Evolutionary conservation across 1,140 invertebrate species (phyloP).

Genomic region (Ostrea denselamellosa): DNA sequence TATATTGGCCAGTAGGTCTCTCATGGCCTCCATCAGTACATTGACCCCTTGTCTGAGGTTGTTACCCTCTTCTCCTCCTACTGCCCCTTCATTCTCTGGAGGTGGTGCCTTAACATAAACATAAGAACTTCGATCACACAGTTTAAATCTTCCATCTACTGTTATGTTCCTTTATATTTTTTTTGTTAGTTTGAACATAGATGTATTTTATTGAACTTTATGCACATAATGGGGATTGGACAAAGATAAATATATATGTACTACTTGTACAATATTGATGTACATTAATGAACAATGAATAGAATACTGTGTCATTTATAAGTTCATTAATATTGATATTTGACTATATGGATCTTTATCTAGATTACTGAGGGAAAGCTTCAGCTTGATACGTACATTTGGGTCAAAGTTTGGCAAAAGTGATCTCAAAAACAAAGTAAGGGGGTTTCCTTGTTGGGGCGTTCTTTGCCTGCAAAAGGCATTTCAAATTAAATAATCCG

Average conservation of each 20-base stretch:
- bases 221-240: too few relatives aligned
- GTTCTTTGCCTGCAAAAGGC: constrained; percentile 61
- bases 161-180: too few relatives aligned
- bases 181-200: too few relatives aligned
- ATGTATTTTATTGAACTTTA: too few relatives aligned
- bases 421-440: constrained; percentile 70
- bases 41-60: constrained; percentile 84
- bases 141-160: not conserved
- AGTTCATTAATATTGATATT: not conserved
- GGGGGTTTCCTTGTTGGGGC: constrained; percentile 59
- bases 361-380: too few relatives aligned
- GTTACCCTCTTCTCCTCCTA: constrained; percentile 71
- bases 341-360: too few relatives aligned
- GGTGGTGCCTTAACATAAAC: constrained; percentile 57
- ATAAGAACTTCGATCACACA: not conserved
- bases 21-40: constrained; percentile 86
- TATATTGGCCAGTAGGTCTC: constrained; percentile 86
- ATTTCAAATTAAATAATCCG: too few relatives aligned
- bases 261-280: too few relatives aligned
- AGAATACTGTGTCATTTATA: not conserved
- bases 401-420: constrained; percentile 71
- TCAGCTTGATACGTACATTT: constrained; percentile 62
- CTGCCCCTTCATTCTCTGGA: constrained; percentile 65
- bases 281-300: not conserved
- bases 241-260: too few relatives aligned